Evolutionary conservation across 2,113 vertebrate species (phyloP).

Genomic region (Noturus placidus): DNA sequence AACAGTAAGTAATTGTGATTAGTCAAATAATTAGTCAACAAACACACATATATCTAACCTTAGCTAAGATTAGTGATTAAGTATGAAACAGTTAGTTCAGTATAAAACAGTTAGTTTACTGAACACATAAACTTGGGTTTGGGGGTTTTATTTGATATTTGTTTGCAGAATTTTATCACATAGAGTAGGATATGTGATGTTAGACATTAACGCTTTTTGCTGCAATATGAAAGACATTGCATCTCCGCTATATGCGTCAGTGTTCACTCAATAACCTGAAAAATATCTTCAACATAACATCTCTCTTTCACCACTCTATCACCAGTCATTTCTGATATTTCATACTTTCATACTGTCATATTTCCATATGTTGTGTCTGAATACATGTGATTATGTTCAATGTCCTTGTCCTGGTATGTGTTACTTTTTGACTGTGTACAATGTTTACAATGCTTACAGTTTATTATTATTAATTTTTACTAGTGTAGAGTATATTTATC

Average conservation of each 20-base stretch:
- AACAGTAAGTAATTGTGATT: background rate
- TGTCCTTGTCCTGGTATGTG: background rate
- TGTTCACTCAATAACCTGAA: background rate
- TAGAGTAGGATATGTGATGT: background rate
- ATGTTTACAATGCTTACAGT: background rate
- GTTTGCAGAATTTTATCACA: background rate
- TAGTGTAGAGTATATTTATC: background rate
- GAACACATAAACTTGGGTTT: background rate
- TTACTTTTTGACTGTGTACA: background rate
- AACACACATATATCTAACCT: background rate
- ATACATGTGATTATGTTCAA: background rate
- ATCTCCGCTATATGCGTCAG: background rate
- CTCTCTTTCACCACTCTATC: background rate
- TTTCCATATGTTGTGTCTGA: background rate
- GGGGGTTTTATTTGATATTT: background rate
- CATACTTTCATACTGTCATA: background rate
- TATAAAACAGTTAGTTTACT: background rate
- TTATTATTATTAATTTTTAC: background rate
- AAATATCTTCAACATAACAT: background rate
- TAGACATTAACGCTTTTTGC: background rate
- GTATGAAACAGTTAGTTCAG: too few species aligned
- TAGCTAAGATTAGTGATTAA: background rate
- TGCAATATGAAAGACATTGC: too few species aligned
- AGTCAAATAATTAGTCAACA: background rate
- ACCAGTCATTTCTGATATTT: background rate